Evolutionary conservation across 2,888 invertebrate genomes (phyloP).

Genomic region (Drosophila limbata): DNA sequence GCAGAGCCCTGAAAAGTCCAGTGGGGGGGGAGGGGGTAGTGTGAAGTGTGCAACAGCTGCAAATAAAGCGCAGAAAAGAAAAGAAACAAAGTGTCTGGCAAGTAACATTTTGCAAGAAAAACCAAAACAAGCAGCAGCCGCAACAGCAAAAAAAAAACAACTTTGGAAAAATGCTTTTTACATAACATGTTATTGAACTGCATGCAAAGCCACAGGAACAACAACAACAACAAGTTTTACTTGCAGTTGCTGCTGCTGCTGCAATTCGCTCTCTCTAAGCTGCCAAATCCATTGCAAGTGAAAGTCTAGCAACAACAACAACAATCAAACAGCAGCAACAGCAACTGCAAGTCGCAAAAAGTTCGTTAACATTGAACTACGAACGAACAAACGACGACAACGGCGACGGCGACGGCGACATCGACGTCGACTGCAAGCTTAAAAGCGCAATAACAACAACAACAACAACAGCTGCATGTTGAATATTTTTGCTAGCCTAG

Average conservation of each 20-base stretch:
- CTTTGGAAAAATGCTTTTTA: constrained; percentile 83
- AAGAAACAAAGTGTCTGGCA: constrained; percentile 35
- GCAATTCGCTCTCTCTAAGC: constrained; percentile 61
- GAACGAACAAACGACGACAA: constrained; percentile 52
- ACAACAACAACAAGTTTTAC: constrained; percentile 55
- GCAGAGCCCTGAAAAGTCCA: constrained; percentile 61
- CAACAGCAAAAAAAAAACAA: constrained; percentile 56
- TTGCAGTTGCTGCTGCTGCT: constrained; percentile 37
- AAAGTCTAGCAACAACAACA: constrained; percentile 79
- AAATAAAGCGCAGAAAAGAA: constrained; percentile 27
- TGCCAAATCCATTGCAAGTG: constrained; percentile 84
- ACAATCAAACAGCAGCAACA: constrained; percentile 30
- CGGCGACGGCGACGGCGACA: neutral
- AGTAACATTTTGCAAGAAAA: constrained; percentile 32
- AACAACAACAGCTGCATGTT: constrained; percentile 22
- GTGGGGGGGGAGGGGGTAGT: neutral
- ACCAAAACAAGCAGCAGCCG: constrained; percentile 46
- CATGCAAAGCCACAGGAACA: constrained; percentile 64
- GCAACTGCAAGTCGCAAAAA: constrained; percentile 67
- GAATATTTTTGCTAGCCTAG: constrained; percentile 15
- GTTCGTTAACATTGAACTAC: constrained; percentile 85
- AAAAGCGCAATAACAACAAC: constrained; percentile 25
- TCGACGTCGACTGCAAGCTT: constrained; percentile 13
- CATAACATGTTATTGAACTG: constrained; percentile 85
- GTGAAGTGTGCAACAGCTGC: constrained; percentile 63